Evolutionary conservation across 2,888 invertebrate genomes (phyloP), one percentile per base, ranked within the genome.

Genomic region (Margaritifera margaritifera): DNA sequence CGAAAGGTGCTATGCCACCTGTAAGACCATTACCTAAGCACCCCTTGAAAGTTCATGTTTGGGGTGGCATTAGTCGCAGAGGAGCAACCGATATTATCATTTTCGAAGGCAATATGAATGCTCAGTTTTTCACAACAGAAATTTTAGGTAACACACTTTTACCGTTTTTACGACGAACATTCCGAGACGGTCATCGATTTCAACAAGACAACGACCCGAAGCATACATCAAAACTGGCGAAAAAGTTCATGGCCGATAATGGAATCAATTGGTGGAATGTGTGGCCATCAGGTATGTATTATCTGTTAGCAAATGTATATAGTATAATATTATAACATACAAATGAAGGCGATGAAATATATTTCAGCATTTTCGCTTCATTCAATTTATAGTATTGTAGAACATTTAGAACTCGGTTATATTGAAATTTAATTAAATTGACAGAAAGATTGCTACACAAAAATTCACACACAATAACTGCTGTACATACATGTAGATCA

Each of bases 21-120:
- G n/a, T n/a, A 15, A 19, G 51, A 18, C 71, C 64, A 2, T 57
- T 62, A 59, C 69, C 72, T 6, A 72, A 72, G 60, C 72, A 68
- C 52, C 68, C 69, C 19, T n/a, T 72, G 15, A 69, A 75, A 61
- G 24, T 72, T 4, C 69, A 66, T 53, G 62, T 69, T n/a, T 73
- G 64, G 69, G 72, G 62, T 5, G 69, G 66, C 11, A 73, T 69
- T 11, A 73, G 62, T 22, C 25, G 69, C 11, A n/a, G 57, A 42
- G 69, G 69, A 52, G 52, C 69, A 52, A 66, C 64, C 2, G 24
- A 56, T 19, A 62, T 66, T n/a, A n/a, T 19, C 20, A 56, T 72
- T 19, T 72, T 72, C 42, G 69, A 72, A 11, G 69, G 69, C 8
- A 69, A 69, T 27, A 66, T 69, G 68, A 62, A 65, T 2, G 24